Evolutionary conservation across 1,140 invertebrate species (phyloP).

Genomic region (Brachionus koreanus): DNA sequence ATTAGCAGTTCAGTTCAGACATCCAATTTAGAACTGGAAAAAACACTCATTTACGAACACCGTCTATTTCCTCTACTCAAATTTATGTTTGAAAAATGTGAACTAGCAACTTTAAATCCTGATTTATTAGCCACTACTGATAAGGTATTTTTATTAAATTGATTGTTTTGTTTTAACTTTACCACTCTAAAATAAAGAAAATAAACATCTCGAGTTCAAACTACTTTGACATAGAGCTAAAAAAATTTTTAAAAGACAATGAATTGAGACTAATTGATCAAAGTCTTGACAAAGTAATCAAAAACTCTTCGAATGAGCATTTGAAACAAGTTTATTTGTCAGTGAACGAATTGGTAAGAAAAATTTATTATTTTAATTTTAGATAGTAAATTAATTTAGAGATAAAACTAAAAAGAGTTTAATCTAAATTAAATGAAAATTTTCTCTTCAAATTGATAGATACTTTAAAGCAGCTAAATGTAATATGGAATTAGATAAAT

Average conservation of each 20-base stretch:
- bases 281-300: not conserved
- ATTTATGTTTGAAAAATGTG: conserved; percentile 58
- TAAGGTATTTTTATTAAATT: not conserved
- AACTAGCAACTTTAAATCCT: conserved; percentile 52
- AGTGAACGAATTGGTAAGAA: conserved; percentile 75
- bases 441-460: conserved; percentile 6
- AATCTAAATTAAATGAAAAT: conserved; percentile 14
- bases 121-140: conserved; percentile 53
- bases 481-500: not conserved
- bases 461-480: conserved; percentile 1
- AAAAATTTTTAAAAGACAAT: conserved; percentile 35
- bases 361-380: not conserved
- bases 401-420: conserved; percentile 26
- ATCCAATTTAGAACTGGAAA: conserved; percentile 32
- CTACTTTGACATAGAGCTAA: conserved; percentile 55
- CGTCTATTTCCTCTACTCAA: conserved; percentile 57
- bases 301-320: conserved; percentile 61
- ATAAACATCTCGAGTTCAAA: conserved; percentile 77
- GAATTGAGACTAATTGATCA: not conserved
- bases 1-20: not conserved
- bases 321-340: conserved; percentile 77
- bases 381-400: not conserved
- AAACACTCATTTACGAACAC: conserved; percentile 47
- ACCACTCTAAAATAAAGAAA: conserved; percentile 65
- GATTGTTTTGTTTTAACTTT: conserved; percentile 48